A percentile compares a stretch with the other conserved stretches of the same genome.
These are phyloP conservation scores for Melanotaenia nigrans DNA, from an alignment of 2,797 vertebrate genomes.

Conservation along the genomic window DNA sequence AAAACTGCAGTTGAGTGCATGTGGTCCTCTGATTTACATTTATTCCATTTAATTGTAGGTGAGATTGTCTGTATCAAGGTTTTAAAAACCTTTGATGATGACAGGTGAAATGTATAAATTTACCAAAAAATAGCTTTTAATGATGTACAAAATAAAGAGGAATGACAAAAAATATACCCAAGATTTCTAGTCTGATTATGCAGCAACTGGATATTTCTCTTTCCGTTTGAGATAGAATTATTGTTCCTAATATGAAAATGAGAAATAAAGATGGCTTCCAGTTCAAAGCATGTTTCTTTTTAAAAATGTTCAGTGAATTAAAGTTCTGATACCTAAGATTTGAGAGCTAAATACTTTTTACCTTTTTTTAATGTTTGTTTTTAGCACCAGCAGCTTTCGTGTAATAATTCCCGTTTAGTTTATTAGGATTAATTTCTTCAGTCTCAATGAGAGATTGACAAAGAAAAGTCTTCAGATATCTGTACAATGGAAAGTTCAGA, in stretches of 20 bases:
- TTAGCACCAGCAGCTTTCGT: neutral
- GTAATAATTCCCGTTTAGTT: neutral
- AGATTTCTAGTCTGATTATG: neutral
- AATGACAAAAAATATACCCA: neutral
- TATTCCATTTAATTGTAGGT: neutral
- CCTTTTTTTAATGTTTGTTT: neutral
- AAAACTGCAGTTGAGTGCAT: constrained; percentile 31
- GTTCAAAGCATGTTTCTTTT: too few species aligned
- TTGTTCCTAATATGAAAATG: too few species aligned
- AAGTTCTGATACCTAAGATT: too few species aligned
- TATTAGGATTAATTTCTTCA: neutral
- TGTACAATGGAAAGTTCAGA: neutral
- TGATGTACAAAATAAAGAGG: neutral
- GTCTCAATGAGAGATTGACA: neutral
- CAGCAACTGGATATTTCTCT: too few species aligned
- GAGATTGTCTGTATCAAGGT: constrained; percentile 24
- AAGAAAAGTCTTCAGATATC: neutral
- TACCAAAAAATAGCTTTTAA: neutral
- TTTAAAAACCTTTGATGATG: constrained; percentile 19
- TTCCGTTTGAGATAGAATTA: too few species aligned
- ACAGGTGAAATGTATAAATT: neutral
- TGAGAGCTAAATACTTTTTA: too few species aligned
- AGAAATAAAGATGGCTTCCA: too few species aligned
- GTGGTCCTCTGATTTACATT: constrained; percentile 35
- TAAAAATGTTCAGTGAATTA: too few species aligned